These are phyloP conservation scores for Zophobas atratus DNA, from an alignment of 1,140 invertebrate species.

Conservation along the genomic window DNA sequence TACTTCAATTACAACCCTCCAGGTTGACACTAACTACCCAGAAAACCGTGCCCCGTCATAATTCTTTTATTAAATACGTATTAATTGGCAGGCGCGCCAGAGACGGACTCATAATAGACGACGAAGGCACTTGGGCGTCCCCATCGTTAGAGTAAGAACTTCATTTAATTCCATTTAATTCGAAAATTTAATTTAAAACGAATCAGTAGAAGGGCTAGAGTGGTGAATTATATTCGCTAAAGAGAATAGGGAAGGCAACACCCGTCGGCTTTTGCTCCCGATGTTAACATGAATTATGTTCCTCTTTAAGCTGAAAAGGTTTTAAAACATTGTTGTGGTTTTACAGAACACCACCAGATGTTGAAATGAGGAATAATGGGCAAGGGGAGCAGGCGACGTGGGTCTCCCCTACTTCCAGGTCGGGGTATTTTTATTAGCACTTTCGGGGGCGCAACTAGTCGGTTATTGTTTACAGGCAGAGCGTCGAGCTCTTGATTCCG, in stretches of 20 bases:
- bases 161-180: background rate
- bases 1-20: slow-evolving; percentile 27
- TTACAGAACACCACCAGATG: slow-evolving; percentile 16
- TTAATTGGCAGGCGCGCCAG: slow-evolving; percentile 31
- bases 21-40: slow-evolving; percentile 11
- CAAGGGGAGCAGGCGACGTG: slow-evolving; percentile 12
- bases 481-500: slow-evolving; percentile 13
- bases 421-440: background rate
- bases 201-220: no score
- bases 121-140: slow-evolving; percentile 48
- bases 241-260: background rate
- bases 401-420: slow-evolving; percentile 30
- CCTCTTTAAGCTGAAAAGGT: no score
- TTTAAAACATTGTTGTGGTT: background rate
- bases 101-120: slow-evolving; percentile 45
- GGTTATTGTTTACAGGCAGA: slow-evolving; percentile 5
- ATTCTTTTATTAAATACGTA: background rate
- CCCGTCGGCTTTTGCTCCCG: background rate
- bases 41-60: no score
- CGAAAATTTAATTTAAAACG: background rate
- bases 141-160: slow-evolving; percentile 43
- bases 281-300: no score
- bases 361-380: slow-evolving; percentile 2
- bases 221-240: no score
- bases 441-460: background rate